A percentile compares a stretch with the other conserved stretches of the same genome.
Evolutionary conservation across 2,113 vertebrate species (phyloP).

Genomic region (Fulmarus glacialis): DNA sequence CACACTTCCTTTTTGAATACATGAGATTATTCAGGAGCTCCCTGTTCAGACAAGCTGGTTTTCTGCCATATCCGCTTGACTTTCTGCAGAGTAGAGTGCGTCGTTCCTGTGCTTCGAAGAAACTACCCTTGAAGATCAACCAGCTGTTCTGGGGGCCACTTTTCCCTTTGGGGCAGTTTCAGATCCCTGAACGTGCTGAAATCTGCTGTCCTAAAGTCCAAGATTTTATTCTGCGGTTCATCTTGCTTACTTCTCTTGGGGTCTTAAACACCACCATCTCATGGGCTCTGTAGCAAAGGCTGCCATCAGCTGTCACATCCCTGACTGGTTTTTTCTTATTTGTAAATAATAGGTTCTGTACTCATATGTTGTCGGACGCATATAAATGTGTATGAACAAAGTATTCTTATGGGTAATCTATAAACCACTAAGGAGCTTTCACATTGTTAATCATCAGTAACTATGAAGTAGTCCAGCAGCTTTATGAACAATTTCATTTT

Average conservation of each 20-base stretch:
- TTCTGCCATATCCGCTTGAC: background rate
- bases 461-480: background rate
- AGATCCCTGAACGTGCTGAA: background rate
- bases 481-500: background rate
- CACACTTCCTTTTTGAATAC: background rate
- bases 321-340: background rate
- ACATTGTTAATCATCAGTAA: background rate
- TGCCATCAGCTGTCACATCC: background rate
- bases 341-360: background rate
- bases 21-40: background rate
- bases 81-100: background rate
- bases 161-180: background rate
- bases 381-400: background rate
- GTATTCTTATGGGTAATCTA: background rate
- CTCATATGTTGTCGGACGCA: background rate
- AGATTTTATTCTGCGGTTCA: background rate
- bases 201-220: background rate
- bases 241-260: background rate
- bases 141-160: background rate
- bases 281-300: background rate
- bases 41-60: background rate
- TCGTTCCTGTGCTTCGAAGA: background rate
- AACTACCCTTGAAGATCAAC: background rate
- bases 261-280: background rate
- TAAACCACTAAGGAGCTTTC: background rate